Evolutionary conservation across 2,797 vertebrate species (phyloP).

Genomic region (Sylvia borin): DNA sequence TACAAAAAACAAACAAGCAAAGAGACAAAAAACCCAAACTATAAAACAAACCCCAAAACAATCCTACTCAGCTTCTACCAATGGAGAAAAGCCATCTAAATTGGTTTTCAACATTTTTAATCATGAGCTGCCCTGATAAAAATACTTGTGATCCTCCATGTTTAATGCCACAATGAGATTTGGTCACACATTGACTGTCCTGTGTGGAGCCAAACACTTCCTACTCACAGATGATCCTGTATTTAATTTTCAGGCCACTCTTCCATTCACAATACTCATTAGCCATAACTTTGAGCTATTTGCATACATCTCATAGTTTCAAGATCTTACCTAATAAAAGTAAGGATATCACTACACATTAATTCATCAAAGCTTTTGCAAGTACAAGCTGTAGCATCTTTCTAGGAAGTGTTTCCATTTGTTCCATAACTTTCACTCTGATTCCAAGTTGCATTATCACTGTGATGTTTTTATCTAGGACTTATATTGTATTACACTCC

Average conservation of each 20-base stretch:
- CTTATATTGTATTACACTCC: slow-evolving; percentile 28
- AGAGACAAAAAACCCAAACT: background rate
- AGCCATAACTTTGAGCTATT: background rate
- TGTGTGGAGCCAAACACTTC: background rate
- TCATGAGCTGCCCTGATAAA: background rate
- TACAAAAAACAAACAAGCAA: background rate
- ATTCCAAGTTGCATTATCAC: slow-evolving; percentile 34
- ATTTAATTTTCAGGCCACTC: background rate
- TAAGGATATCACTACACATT: background rate
- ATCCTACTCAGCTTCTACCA: background rate
- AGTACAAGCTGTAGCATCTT: slow-evolving; percentile 3
- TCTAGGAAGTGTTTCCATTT: slow-evolving; percentile 40
- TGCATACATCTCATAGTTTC: background rate
- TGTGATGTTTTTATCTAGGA: slow-evolving; percentile 33
- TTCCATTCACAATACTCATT: background rate
- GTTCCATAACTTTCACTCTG: background rate
- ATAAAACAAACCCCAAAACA: background rate
- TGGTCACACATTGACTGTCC: background rate
- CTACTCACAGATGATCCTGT: background rate
- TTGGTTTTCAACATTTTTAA: background rate
- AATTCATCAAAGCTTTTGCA: background rate
- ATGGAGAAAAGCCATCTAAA: background rate
- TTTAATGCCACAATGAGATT: background rate
- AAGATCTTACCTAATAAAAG: background rate
- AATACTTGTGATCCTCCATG: background rate